A percentile compares a stretch with the other conserved stretches of the same genome.
Evolutionary conservation across 2,888 invertebrate genomes (phyloP).

Genomic region (Acanthosepion esculentum): DNA sequence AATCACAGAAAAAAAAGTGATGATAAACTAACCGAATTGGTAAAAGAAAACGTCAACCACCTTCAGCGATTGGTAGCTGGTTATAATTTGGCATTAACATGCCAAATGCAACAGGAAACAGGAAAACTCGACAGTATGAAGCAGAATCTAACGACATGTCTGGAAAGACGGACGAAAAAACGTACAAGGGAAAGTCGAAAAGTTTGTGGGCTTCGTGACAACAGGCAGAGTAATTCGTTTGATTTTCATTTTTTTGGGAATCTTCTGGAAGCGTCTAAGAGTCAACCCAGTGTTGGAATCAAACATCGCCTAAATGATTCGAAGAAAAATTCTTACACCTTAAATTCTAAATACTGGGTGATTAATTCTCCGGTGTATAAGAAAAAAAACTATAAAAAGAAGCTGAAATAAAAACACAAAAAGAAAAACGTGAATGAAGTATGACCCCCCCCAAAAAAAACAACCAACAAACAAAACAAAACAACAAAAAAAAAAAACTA

Average conservation of each 20-base stretch:
- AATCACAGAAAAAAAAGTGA: background rate
- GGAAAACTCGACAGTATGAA: background rate
- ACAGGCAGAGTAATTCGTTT: background rate
- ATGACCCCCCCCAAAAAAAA: too few relatives aligned
- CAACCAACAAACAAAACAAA: too few relatives aligned
- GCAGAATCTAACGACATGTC: background rate
- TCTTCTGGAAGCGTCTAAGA: background rate
- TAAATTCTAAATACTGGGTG: background rate
- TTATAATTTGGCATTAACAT: background rate
- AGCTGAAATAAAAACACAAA: background rate
- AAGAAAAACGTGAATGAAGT: too few relatives aligned
- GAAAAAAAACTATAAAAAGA: background rate
- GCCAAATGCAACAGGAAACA: background rate
- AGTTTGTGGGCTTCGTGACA: background rate
- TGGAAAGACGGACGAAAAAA: background rate
- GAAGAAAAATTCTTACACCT: background rate
- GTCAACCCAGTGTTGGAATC: background rate
- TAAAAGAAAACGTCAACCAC: background rate
- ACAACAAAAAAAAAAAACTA: too few relatives aligned
- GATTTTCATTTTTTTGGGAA: background rate
- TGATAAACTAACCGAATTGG: background rate
- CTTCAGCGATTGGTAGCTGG: background rate
- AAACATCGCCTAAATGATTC: background rate
- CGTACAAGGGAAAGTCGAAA: background rate
- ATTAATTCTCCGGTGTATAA: background rate